Evolutionary conservation across 1,140 invertebrate species (phyloP), one percentile per base, ranked within the genome.

Genomic region (Aphidius gifuensis): DNA sequence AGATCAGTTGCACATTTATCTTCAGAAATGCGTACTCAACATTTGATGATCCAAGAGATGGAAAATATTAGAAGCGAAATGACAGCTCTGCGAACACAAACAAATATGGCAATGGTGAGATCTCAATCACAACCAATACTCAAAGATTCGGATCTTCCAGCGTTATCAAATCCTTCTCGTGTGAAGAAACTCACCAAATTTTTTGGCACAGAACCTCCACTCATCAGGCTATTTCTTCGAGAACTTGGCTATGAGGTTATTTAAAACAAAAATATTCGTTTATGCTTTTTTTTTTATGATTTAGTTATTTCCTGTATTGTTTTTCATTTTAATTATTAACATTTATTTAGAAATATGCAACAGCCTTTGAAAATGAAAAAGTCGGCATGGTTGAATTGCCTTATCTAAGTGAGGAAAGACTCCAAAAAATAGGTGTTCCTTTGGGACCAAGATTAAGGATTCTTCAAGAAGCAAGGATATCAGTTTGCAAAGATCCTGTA

Each of bases 211-310:
- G 94, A 97, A 74, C 93, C 93, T 40, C 93, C 93, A 9, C 84
- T 96, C 46, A 86, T 97, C 74, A 85, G 92, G 76, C 84, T 96
- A 32, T 96, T 96, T 81, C 84, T 97, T 48, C 90, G 93, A 79
- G 93, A 93, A 83, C 85, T 97, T 62, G 93, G 93, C 67, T 97
- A 96, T 83, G 93, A 96, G 88, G 93, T 95, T 82, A 82, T 69
- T 64, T 49, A 54, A 38, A 9, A 16, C 5, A 54, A 56, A 42
- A 16, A 53, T 60, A 48, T 42, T 43, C 48, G 5, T 50, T 39
- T 49, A 23, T 62, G 21, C 32, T 11, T 16, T 21, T 9, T 54
- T 42, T 50, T 40, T 47, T 9, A 6, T 46, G 9, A 58, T 59
- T 55, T 9, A 6, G 23, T 61, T 2, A 46, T 38, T 21, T 9